These are phyloP conservation scores for Oxystoma pomonae DNA, from an alignment of 2,888 invertebrate species.

Conservation along the genomic window DNA sequence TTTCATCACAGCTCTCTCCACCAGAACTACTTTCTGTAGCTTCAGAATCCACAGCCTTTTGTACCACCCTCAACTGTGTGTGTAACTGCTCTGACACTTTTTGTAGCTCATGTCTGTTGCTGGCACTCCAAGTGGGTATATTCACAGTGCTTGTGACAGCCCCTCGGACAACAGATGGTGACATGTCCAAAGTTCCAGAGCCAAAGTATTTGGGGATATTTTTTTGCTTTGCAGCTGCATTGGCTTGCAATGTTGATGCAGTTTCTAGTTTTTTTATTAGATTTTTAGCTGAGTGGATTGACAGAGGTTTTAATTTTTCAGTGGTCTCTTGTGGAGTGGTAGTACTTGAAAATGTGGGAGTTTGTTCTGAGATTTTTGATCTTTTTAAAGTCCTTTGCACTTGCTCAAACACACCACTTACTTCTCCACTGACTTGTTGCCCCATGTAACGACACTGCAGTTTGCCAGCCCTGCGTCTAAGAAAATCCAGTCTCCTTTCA, in stretches of 20 bases:
- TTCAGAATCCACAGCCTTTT: conserved; percentile 82
- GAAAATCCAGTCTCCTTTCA: conserved; percentile 66
- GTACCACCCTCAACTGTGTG: conserved; percentile 69
- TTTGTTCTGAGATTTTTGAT: conserved; percentile 4
- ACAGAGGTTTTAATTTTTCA: conserved; percentile 46
- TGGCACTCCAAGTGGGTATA: conserved; percentile 47
- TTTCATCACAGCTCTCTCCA: conserved; percentile 91
- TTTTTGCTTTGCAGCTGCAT: conserved; percentile 41
- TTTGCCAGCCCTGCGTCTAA: conserved; percentile 69
- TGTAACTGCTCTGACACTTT: conserved; percentile 69
- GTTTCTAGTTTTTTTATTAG: conserved; percentile 55
- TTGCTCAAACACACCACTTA: conserved; percentile 70
- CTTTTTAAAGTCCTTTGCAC: conserved; percentile 56
- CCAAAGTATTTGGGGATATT: conserved; percentile 51
- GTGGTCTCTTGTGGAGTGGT: neutral
- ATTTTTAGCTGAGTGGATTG: conserved; percentile 54
- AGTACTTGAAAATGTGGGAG: neutral
- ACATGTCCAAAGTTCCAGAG: conserved; percentile 46
- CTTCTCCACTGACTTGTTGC: conserved; percentile 74
- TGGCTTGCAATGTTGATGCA: conserved; percentile 45
- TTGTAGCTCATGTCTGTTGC: conserved; percentile 57
- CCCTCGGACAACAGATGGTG: conserved; percentile 31
- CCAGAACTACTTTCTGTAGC: conserved; percentile 93
- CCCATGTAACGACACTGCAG: conserved; percentile 72
- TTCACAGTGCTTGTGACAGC: conserved; percentile 38